phyloP scores from a whole-genome alignment of 2,113 vertebrate species.

The Rhizomys pruinosus region DNA sequence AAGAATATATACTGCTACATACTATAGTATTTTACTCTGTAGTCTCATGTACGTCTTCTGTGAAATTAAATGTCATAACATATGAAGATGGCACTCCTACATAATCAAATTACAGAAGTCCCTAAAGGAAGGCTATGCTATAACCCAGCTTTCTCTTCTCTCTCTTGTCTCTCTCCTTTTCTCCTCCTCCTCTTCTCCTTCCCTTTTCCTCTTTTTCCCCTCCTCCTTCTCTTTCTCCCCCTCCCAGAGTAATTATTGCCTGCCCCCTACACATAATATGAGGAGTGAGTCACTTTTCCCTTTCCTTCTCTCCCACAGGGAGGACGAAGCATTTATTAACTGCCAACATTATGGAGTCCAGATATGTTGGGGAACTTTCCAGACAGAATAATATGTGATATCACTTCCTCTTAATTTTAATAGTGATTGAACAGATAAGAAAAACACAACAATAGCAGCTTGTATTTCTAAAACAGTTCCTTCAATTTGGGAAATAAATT shows the following conservation, averaged over 20 bases:
- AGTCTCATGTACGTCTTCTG: not conserved
- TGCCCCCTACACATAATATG: constrained; percentile 39
- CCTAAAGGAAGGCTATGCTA: no score
- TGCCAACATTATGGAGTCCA: not conserved
- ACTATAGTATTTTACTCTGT: not conserved
- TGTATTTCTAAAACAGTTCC: constrained; percentile 22
- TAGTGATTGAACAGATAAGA: constrained; percentile 55
- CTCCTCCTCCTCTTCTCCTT: not conserved
- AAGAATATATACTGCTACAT: not conserved
- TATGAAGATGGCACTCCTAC: not conserved
- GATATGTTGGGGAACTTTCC: constrained; percentile 29
- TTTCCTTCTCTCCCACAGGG: not conserved
- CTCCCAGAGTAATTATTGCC: constrained; percentile 55
- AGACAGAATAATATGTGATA: not conserved
- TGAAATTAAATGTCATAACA: not conserved
- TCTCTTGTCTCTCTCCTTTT: not conserved
- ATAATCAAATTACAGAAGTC: not conserved
- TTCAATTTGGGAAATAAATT: not conserved
- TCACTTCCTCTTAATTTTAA: constrained; percentile 37
- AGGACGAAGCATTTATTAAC: constrained; percentile 55
- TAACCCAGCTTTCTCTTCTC: no score
- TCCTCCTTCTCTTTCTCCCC: not conserved
- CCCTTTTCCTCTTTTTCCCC: not conserved
- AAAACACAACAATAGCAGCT: not conserved
- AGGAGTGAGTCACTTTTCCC: constrained; percentile 47